Conservation (phyloP, 1,140 invertebrate genomes). For the Parapsyche elsis region DNA sequence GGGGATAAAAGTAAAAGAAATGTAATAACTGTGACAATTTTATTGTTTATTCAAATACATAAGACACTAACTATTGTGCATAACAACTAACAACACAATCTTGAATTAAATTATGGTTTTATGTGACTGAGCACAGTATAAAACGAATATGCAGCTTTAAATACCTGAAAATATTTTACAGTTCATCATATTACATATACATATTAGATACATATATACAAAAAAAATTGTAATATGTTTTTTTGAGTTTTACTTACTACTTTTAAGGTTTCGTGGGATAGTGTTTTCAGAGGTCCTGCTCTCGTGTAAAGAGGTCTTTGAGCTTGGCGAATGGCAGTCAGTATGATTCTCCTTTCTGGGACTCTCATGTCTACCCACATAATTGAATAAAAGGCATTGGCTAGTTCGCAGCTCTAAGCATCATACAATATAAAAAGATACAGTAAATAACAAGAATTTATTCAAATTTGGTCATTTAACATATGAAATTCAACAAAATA, state of each 20-base stretch:
- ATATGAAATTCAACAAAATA: too few species aligned
- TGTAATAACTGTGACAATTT: background rate
- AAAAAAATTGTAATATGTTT: background rate
- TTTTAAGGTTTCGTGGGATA: slow-evolving; percentile 14
- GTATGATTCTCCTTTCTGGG: slow-evolving; percentile 25
- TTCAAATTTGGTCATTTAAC: too few species aligned
- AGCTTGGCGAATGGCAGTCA: slow-evolving; percentile 29
- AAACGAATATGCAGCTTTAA: slow-evolving; percentile 22
- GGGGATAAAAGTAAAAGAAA: background rate
- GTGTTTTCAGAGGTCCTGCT: slow-evolving; percentile 24
- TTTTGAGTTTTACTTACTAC: background rate
- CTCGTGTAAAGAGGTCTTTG: slow-evolving; percentile 22
- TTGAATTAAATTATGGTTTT: background rate
- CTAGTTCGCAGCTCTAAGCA: slow-evolving; percentile 28
- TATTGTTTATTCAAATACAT: too few species aligned
- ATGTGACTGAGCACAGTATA: slow-evolving; percentile 15
- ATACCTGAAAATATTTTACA: slow-evolving; percentile 27
- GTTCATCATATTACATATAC: background rate
- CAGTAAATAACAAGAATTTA: too few species aligned
- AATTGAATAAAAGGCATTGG: slow-evolving; percentile 28
- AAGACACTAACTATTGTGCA: too few species aligned
- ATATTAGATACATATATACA: background rate
- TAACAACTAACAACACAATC: too few species aligned
- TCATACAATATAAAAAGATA: too few species aligned
- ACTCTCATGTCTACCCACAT: slow-evolving; percentile 34